Base-by-base conservation (phyloP, 2,797 vertebrate species). In the Lagocephalus sceleratus region DNA sequence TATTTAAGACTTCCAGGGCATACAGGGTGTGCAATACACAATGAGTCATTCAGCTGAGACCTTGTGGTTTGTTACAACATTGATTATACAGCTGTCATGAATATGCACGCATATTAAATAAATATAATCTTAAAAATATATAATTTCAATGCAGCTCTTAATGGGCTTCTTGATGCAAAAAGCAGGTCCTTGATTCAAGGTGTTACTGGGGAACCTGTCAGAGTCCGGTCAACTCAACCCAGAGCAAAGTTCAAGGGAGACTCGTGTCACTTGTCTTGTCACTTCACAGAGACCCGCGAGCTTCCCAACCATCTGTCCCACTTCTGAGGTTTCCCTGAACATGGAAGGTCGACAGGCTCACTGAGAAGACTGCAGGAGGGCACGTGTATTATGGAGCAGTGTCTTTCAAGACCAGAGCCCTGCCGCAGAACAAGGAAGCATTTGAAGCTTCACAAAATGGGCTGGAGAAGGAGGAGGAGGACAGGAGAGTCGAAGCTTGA, bases 301-400 rank as follows among this genome's bases (percentile, higher is more conserved):
- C 45, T 51, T 74, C 39, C 50, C 56, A 46, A 20, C 57, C 76
- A 71, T 75, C 67, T 77, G 69, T 57, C 67, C 78, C 57, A 70
- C 55, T 65, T 78, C 68, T 63, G 73, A 58, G 47, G 60, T 50
- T 43, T 66, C 11, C 20, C 40, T 35, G 60, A 57, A 58, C 57
- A 46, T 12, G 21, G 35, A 47, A 14, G 20, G 22, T 2, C 55
- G 46, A 23, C 46, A 39, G 41, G 47, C 38, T 52, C n/a, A 48
- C 25, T 1, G 40, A 54, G 54, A n/a, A 7, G 14, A 67, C 45
- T 47, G 53, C 4, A 39, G 32, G 53, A 20, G 40, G 63, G 64
- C 40, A 70, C 38, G 44, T 32, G 62, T 35, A 51, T 61, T 66
- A 72, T 45, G 56, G 54, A 69, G 71, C 42, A 23, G 44, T 1